phyloP scores from a whole-genome alignment of 2,113 vertebrate genomes.

The Echinops telfairi region DNA sequence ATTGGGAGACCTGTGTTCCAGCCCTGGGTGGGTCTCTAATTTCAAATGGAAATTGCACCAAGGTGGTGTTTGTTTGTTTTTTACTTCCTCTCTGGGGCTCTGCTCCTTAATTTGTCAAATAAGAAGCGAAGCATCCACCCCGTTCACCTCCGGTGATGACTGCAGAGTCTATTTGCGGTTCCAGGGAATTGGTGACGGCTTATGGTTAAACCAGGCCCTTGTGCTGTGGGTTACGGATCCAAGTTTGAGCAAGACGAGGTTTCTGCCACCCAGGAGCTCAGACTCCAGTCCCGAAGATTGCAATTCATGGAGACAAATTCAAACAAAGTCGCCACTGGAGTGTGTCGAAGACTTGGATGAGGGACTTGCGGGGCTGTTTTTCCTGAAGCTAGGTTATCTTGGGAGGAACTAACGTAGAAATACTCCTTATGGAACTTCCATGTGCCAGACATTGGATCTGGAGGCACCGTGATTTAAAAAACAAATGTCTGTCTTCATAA shows the following conservation, averaged over 20 bases:
- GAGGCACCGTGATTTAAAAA: conserved; percentile 32
- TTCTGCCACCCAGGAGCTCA: conserved; percentile 49
- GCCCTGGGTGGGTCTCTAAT: not conserved
- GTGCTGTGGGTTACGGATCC: conserved; percentile 35
- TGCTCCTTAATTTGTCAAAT: conserved; percentile 55
- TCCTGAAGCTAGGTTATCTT: not conserved
- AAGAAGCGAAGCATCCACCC: not conserved
- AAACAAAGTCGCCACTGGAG: conserved; percentile 24
- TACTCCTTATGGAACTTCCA: conserved; percentile 63
- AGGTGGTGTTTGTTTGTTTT: not conserved
- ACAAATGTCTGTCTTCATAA: not conserved
- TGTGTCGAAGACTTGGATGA: not conserved
- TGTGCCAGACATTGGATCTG: not conserved
- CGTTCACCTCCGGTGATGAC: not conserved
- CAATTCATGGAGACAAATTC: conserved; percentile 24
- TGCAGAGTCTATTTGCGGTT: conserved; percentile 47
- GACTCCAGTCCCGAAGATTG: conserved; percentile 28
- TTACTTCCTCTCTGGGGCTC: not conserved
- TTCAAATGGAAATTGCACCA: conserved; percentile 17
- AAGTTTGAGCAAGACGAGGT: conserved; percentile 41
- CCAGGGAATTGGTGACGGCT: conserved; percentile 60
- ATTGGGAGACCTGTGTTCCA: not conserved
- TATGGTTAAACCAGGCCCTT: conserved; percentile 10
- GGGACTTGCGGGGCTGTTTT: conserved; percentile 2
- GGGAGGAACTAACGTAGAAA: conserved; percentile 51